A percentile compares a stretch with the other conserved stretches of the same genome.
These are phyloP conservation scores for Bursaphelenchus okinawaensis DNA, from an alignment of 2,888 invertebrate species.

Conservation along the genomic window DNA sequence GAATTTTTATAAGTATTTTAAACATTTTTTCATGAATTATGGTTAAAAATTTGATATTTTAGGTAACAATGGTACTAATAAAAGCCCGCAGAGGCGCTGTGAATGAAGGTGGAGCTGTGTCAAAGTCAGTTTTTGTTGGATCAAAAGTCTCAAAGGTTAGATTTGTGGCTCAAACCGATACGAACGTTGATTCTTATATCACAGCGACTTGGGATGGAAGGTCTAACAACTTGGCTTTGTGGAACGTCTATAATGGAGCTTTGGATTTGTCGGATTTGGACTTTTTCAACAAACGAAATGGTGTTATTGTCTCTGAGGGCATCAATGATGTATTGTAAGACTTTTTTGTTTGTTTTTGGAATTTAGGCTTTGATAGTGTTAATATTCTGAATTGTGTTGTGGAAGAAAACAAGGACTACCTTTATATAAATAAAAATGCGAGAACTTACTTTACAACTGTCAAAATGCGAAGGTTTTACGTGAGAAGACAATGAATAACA, in stretches of 20 bases:
- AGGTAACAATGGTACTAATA: neutral
- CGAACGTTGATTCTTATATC: conserved; percentile 1
- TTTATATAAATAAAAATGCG: too few species aligned
- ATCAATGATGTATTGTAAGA: conserved; percentile 15
- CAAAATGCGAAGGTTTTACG: too few species aligned
- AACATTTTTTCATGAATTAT: too few species aligned
- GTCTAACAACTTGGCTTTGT: neutral
- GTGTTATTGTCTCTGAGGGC: neutral
- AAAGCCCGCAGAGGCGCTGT: neutral
- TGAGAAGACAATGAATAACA: too few species aligned
- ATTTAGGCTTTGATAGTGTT: neutral
- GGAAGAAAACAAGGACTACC: too few species aligned
- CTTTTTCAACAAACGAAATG: neutral
- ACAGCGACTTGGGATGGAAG: conserved; percentile 4
- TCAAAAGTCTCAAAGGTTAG: neutral
- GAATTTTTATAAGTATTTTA: too few species aligned
- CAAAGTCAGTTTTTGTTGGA: neutral
- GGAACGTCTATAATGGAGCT: neutral
- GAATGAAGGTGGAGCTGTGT: neutral
- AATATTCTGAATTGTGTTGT: too few species aligned
- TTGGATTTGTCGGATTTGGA: neutral
- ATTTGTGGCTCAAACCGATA: neutral
- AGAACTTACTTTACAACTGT: too few species aligned
- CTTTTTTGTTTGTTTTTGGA: neutral
- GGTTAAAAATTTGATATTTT: too few species aligned